Percentiles rank a stretch among this genome's conserved stretches.
Evolutionary conservation across 2,797 vertebrate genomes (phyloP).

Genomic region (Anabacerthia variegaticeps): DNA sequence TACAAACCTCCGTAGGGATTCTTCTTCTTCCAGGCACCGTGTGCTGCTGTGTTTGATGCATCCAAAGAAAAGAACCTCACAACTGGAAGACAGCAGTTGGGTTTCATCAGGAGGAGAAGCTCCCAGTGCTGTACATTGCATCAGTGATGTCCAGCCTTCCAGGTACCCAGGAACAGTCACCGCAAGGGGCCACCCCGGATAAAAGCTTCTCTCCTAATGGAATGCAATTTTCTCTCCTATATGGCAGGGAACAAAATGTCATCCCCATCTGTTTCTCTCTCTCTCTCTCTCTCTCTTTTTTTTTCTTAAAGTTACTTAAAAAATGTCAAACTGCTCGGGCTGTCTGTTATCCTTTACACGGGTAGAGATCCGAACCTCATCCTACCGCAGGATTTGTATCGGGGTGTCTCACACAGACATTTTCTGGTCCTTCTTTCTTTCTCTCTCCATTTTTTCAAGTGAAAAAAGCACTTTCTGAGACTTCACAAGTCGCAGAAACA

Average conservation of each 20-base stretch:
- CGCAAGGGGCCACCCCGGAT: not conserved
- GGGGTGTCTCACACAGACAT: not conserved
- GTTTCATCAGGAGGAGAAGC: not conserved
- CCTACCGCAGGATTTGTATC: not conserved
- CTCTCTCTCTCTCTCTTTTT: not conserved
- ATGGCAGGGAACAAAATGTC: slow-evolving; percentile 2
- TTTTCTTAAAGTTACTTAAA: not conserved
- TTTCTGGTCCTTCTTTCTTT: not conserved
- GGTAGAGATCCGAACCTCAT: not conserved
- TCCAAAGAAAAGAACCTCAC: not conserved
- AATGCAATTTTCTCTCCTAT: not conserved
- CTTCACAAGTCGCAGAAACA: not conserved
- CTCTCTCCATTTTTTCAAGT: not conserved
- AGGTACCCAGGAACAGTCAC: not conserved
- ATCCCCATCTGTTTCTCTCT: not conserved
- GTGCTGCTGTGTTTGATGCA: not conserved
- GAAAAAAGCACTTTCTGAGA: not conserved
- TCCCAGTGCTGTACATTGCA: not conserved
- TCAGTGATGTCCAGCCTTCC: not conserved
- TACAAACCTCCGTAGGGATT: not conserved
- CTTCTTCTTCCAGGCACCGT: not conserved
- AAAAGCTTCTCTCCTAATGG: slow-evolving; percentile 5
- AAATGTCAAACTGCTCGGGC: not conserved
- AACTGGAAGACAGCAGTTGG: too few relatives aligned
- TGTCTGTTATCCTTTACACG: not conserved